Conservation (phyloP, 2,888 invertebrate species). For the Leuctra nigra region DNA sequence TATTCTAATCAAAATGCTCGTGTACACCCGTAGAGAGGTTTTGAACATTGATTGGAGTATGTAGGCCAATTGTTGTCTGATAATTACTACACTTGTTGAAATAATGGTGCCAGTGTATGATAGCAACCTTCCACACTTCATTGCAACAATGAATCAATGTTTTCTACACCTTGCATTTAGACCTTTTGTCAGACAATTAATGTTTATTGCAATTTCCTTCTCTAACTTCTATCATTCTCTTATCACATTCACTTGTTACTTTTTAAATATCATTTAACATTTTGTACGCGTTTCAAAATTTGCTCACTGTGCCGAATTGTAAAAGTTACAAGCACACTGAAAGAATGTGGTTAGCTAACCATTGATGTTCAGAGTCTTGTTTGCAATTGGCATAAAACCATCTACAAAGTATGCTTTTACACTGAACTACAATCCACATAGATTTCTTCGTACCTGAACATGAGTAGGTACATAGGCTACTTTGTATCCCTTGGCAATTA, state of each 20-base stretch:
- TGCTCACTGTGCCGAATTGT: constrained; percentile 23
- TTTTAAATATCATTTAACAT: constrained; percentile 14
- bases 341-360: constrained; percentile 17
- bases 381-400: constrained; percentile 5
- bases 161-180: constrained; percentile 28
- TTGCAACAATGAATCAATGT: constrained; percentile 26
- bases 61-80: constrained; percentile 11
- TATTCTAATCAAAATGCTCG: constrained; percentile 1
- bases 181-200: constrained; percentile 20
- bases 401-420: constrained; percentile 18
- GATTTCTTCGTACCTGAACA: constrained; percentile 28
- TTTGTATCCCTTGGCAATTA: constrained; percentile 24
- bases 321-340: constrained; percentile 19
- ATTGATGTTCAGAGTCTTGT: constrained; percentile 20
- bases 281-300: constrained; percentile 17
- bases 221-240: constrained; percentile 13
- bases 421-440: constrained; percentile 19
- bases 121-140: constrained; percentile 28
- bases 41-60: background rate
- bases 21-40: constrained; percentile 1
- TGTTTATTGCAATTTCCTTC: constrained; percentile 21
- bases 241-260: constrained; percentile 9
- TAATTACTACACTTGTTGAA: too few relatives aligned
- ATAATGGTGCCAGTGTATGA: constrained; percentile 14
- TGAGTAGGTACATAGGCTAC: constrained; percentile 19